Evolutionary conservation across 1,140 invertebrate species (phyloP), one percentile per base, ranked within the genome.

Genomic region (Antheraea pernyi): DNA sequence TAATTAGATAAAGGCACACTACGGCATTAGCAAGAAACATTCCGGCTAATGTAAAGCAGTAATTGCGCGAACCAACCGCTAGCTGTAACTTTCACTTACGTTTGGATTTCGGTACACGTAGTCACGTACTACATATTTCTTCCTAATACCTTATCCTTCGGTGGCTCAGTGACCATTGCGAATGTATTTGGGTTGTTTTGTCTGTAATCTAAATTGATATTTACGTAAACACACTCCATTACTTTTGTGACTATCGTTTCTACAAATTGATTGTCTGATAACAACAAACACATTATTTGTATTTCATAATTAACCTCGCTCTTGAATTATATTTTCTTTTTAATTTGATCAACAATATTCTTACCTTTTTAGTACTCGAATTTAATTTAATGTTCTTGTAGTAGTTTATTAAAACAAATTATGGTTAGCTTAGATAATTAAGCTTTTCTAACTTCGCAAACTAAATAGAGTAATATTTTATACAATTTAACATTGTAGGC

Each of bases 51-150:
- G 46, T 53, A 53, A 16, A 53, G 9, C 46, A 53, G 46, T 61
- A 61, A 61, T 61, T 61, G 13, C 19, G 19, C 0, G 60, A 16
- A 61, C 18, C 60, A 19, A 9, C 10, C 60, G 19, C 19, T 61
- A 16, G 22, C 60, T 22, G 60, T 75, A 72, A 75, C 73, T 78
- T 78, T 72, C 74, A 74, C 74, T 79, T 70, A 74, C 65, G 42
- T 68, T 67, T 62, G 62, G 65, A 36, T 67, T 76, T 70, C 69
- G 66, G 64, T 48, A 48, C 68, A 73, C 72, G 68, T 70, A 67
- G 66, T 69, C 78, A 80, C 78, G 78, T 80, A 71, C 19, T 48
- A 70, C 74, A 76, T 76, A 80, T 78, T 80, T 76, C 74, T 78
- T 72, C 69, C 67, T 80, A 80, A 80, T 74, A 72, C 76, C 69